A percentile compares a stretch with the other conserved stretches of the same genome.
Evolutionary conservation across 2,797 vertebrate genomes (phyloP).

Genomic region (Lagodon rhomboides): DNA sequence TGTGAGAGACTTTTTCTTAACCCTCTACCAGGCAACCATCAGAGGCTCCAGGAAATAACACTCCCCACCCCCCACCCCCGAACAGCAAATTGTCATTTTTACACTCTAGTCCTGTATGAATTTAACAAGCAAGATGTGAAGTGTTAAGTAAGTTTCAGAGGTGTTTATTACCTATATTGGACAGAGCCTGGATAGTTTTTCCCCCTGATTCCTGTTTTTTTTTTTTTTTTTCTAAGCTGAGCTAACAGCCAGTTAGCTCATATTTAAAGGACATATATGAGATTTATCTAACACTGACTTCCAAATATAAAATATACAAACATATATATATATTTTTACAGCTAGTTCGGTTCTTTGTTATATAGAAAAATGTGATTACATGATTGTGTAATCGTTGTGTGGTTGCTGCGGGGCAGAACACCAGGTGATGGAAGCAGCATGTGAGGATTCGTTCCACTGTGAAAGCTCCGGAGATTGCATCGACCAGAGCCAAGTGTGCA

Average conservation of each 20-base stretch:
- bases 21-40: not conserved
- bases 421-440: conserved; percentile 52
- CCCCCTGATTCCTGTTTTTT: not conserved
- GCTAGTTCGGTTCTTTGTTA: not conserved
- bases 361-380: not conserved
- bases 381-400: conserved; percentile 24
- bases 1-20: not conserved
- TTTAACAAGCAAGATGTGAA: not conserved
- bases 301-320: not conserved
- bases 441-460: conserved; percentile 85
- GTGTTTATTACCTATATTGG: not conserved
- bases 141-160: not conserved
- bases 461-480: conserved; percentile 83
- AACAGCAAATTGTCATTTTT: not conserved
- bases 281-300: not conserved
- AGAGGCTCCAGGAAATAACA: not conserved
- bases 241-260: not conserved
- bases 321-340: too few species aligned
- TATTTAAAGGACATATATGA: not conserved
- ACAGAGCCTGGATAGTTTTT: not conserved
- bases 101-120: not conserved
- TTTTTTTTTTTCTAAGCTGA: not conserved
- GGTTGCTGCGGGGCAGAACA: conserved; percentile 63
- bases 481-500: conserved; percentile 85
- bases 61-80: too few species aligned